A percentile compares a stretch with the other conserved stretches of the same genome.
These are phyloP conservation scores for Bactericera cockerelli DNA, from an alignment of 1,140 invertebrate species.

Conservation along the genomic window DNA sequence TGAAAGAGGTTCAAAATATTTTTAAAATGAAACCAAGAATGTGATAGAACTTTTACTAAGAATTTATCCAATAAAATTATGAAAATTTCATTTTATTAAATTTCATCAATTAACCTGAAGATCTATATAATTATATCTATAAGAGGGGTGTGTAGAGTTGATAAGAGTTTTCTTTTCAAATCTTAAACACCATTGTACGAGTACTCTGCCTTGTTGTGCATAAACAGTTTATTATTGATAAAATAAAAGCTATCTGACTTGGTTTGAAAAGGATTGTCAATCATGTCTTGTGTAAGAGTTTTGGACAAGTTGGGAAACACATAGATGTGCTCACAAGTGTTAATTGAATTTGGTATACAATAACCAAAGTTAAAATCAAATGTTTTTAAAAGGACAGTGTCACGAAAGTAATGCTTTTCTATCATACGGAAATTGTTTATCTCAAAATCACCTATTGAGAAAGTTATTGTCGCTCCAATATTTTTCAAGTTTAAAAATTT, in stretches of 20 bases:
- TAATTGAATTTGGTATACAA: conserved; percentile 93
- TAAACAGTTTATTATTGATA: conserved; percentile 88
- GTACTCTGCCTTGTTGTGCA: conserved; percentile 99
- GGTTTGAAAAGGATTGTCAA: conserved; percentile 87
- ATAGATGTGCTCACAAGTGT: conserved; percentile 98
- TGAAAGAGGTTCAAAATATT: no score
- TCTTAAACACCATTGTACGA: conserved; percentile 63
- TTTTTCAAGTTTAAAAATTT: conserved; percentile 90
- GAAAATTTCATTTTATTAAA: no score
- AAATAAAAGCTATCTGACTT: conserved; percentile 98
- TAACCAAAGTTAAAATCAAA: conserved; percentile 99
- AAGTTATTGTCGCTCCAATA: conserved; percentile 82
- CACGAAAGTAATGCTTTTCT: conserved; percentile 90
- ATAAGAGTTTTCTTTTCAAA: no score
- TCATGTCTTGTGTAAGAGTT: conserved; percentile 88
- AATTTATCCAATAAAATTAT: no score
- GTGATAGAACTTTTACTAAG: no score
- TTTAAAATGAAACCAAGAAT: no score
- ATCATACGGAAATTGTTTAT: conserved; percentile 98
- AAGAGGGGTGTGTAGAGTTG: no score
- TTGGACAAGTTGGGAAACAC: conserved; percentile 82
- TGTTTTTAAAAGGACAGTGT: conserved; percentile 77
- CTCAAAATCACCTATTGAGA: conserved; percentile 66
- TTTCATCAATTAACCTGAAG: no score
- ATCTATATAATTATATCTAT: no score